Evolutionary conservation across 2,113 vertebrate genomes (phyloP), one percentile per base, ranked within the genome.

Genomic region (Macaca nemestrina): DNA sequence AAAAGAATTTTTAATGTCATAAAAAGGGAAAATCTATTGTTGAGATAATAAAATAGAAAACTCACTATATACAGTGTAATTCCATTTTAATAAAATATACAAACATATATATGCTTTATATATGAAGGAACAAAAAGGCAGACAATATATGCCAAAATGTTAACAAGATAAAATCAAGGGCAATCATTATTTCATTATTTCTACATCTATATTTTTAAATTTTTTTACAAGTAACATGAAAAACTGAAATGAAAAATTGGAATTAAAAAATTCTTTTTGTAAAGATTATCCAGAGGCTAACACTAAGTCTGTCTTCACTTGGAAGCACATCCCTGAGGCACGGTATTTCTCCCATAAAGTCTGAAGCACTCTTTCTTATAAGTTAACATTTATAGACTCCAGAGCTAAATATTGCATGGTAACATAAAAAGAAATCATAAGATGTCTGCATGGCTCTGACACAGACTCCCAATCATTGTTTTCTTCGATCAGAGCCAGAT

Each of bases 111-210:
- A 35, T 3, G 67, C 48, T 64, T 64, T 64, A 40, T 70, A 35
- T 43, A 79, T 14, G 25, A 92, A 75, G 27, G 27, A 5, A 61
- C 82, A 67, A 32, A 20, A n/a, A 45, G 67, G 9, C 18, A 48
- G 20, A 80, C 10, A 8, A 64, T 22, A 61, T 55, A 75, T 25
- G n/a, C 32, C 57, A 93, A 57, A 80, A 57, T 88, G 30, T 38
- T 59, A 83, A 55, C 83, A 48, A 38, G 79, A 40, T 27, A 27
- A 93, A 85, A 80, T 22, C 18, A 80, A 30, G 64, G 35, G n/a
- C 35, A 70, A 85, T 50, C n/a, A n/a, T 90, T 80, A 93, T 80
- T 93, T 70, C 52, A 52, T 93, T 80, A 90, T 73, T 93, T 52
- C 52, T 80, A 40, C 73, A 45, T 73, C 22, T 64, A 3, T 80